phyloP scores from a whole-genome alignment of 2,113 vertebrate genomes.

The Neodontobutis hainanensis region DNA sequence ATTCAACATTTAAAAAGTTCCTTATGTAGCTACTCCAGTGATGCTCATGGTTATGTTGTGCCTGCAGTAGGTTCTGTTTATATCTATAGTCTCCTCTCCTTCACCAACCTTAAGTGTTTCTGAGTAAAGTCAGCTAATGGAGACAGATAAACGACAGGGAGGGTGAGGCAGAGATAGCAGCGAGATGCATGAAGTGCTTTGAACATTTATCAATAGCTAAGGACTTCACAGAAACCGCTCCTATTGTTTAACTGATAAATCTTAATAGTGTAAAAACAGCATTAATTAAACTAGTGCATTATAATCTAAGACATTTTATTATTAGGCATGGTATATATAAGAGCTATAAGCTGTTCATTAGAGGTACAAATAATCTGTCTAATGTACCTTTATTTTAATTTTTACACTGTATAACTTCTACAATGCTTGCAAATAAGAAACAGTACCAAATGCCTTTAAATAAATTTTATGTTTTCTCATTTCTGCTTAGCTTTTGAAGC shows the following conservation, averaged over 20 bases:
- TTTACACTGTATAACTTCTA: no score
- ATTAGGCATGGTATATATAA: no score
- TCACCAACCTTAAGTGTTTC: slow-evolving; percentile 35
- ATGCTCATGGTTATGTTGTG: slow-evolving; percentile 21
- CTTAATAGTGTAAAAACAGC: no score
- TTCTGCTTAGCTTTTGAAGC: slow-evolving; percentile 4
- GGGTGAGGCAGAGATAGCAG: not conserved
- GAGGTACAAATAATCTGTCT: no score
- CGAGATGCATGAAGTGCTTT: slow-evolving; percentile 17
- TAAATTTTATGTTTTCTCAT: not conserved
- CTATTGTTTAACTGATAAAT: slow-evolving; percentile 27
- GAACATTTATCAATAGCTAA: slow-evolving; percentile 30
- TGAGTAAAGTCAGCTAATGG: not conserved
- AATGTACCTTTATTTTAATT: no score
- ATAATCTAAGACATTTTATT: no score
- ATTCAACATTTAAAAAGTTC: not conserved
- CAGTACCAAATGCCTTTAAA: no score
- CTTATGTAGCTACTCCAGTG: not conserved
- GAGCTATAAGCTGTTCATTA: no score
- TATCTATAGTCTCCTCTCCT: slow-evolving; percentile 28
- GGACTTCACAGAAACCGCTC: slow-evolving; percentile 23
- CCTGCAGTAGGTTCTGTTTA: slow-evolving; percentile 15
- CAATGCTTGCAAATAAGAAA: no score
- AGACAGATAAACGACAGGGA: not conserved
- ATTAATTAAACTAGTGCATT: no score